Conservation (phyloP, 2,113 vertebrate species). For the Salminus brasiliensis region DNA sequence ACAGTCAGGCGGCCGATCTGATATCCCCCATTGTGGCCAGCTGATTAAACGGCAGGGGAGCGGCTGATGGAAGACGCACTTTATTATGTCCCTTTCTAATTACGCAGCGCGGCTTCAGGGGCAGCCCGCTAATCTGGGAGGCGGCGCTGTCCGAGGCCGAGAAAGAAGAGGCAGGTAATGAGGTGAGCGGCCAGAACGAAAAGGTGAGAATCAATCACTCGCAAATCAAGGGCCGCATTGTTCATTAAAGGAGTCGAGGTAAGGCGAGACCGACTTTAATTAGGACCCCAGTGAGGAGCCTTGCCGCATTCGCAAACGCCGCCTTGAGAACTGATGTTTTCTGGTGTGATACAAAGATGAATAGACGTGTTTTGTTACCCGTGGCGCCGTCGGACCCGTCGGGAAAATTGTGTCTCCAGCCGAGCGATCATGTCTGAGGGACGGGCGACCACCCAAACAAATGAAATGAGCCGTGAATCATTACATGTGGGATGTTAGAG, state of each 20-base stretch:
- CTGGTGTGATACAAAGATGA: constrained; percentile 44
- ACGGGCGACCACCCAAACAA: constrained; percentile 23
- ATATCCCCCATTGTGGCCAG: constrained; percentile 62
- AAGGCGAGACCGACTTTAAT: constrained; percentile 42
- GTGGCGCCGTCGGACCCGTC: constrained; percentile 16
- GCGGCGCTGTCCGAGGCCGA: constrained; percentile 48
- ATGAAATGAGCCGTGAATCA: constrained; percentile 22
- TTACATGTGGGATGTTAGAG: constrained; percentile 12
- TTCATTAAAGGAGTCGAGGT: constrained; percentile 52
- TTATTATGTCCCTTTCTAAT: constrained; percentile 71
- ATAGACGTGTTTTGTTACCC: constrained; percentile 46
- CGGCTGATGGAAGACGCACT: constrained; percentile 60
- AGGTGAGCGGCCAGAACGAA: constrained; percentile 73
- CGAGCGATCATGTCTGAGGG: constrained; percentile 41
- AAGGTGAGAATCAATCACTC: constrained; percentile 78
- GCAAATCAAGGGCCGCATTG: constrained; percentile 60
- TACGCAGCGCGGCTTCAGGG: constrained; percentile 49
- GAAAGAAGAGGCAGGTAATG: constrained; percentile 65
- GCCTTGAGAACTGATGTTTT: constrained; percentile 58
- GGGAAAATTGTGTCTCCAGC: constrained; percentile 36
- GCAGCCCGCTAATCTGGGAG: constrained; percentile 47
- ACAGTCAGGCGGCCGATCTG: constrained; percentile 41
- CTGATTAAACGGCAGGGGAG: constrained; percentile 67
- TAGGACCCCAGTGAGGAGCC: constrained; percentile 39
- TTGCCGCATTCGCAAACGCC: constrained; percentile 58